A percentile compares a stretch with the other conserved stretches of the same genome.
These are phyloP conservation scores for Malachius bipustulatus DNA, from an alignment of 2,888 invertebrate genomes.

Conservation along the genomic window DNA sequence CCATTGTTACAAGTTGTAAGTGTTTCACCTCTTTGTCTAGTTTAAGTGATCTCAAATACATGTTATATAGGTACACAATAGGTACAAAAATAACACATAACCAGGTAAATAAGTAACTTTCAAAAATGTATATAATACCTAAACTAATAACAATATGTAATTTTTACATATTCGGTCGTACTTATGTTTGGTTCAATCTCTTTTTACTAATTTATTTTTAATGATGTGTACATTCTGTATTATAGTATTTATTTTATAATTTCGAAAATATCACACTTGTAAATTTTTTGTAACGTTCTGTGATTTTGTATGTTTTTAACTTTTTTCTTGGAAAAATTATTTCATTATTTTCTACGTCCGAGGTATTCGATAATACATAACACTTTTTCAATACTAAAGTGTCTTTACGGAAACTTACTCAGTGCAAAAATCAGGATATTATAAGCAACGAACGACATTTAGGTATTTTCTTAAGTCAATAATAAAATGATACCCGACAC, in stretches of 20 bases:
- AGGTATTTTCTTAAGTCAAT: too few relatives aligned
- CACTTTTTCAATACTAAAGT: conserved; percentile 32
- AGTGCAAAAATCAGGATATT: conserved; percentile 31
- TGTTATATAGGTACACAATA: too few relatives aligned
- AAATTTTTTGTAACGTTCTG: conserved; percentile 32
- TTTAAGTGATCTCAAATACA: conserved; percentile 33
- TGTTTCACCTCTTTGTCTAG: conserved; percentile 17
- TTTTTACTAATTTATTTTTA: conserved; percentile 25
- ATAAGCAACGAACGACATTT: too few relatives aligned
- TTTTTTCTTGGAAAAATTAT: conserved; percentile 35
- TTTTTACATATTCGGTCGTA: too few relatives aligned
- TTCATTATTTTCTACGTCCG: too few relatives aligned
- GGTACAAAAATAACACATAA: conserved; percentile 10
- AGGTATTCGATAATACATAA: too few relatives aligned
- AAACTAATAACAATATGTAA: too few relatives aligned
- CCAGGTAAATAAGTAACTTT: conserved; percentile 18
- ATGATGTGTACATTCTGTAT: conserved; percentile 36
- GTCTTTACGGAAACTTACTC: conserved; percentile 28
- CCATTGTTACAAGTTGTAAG: too few relatives aligned
- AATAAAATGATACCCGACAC: too few relatives aligned
- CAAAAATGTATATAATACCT: too few relatives aligned
- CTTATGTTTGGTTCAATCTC: conserved; percentile 23
- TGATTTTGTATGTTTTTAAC: conserved; percentile 31
- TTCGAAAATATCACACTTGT: conserved; percentile 4
- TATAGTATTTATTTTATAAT: conserved; percentile 34